Conservation (phyloP, 2,888 invertebrate genomes). For the Polydrusus pterygomalis region DNA sequence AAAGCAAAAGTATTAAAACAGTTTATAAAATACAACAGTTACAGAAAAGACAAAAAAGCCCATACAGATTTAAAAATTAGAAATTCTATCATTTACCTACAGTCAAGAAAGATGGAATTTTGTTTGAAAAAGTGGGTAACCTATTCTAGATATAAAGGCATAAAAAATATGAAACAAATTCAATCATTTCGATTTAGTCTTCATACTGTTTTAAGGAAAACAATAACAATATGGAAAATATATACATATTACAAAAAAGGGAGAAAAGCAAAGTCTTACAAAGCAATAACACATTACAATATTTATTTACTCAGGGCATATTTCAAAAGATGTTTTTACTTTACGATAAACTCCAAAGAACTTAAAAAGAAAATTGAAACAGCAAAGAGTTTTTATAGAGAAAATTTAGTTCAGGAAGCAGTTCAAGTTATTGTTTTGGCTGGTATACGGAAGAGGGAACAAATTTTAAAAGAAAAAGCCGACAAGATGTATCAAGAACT, state of each 20-base stretch:
- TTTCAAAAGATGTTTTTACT: conserved; percentile 11
- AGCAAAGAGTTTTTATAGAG: conserved; percentile 60
- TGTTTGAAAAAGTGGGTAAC: conserved; percentile 43
- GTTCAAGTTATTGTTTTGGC: conserved; percentile 60
- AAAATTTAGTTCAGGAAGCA: conserved; percentile 58
- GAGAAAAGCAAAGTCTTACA: conserved; percentile 36
- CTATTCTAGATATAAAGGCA: conserved; percentile 16
- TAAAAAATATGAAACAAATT: conserved; percentile 13
- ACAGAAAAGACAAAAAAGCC: conserved; percentile 42
- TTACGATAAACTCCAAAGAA: conserved; percentile 45
- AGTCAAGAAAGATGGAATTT: conserved; percentile 34
- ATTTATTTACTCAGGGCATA: conserved; percentile 28
- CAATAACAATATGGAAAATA: conserved; percentile 52
- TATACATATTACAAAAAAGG: conserved; percentile 45
- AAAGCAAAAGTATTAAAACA: conserved; percentile 43
- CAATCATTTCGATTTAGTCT: conserved; percentile 24
- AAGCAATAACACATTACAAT: conserved; percentile 39
- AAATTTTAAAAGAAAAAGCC: conserved; percentile 52
- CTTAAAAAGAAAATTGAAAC: conserved; percentile 54
- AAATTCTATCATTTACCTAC: not conserved
- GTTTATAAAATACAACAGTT: conserved; percentile 39
- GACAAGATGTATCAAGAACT: conserved; percentile 56
- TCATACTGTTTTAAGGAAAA: conserved; percentile 37
- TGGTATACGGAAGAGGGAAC: conserved; percentile 58
- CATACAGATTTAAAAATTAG: conserved; percentile 6